Base-by-base conservation (phyloP, 2,797 vertebrate species). In the Scomberomorus guttatus region DNA sequence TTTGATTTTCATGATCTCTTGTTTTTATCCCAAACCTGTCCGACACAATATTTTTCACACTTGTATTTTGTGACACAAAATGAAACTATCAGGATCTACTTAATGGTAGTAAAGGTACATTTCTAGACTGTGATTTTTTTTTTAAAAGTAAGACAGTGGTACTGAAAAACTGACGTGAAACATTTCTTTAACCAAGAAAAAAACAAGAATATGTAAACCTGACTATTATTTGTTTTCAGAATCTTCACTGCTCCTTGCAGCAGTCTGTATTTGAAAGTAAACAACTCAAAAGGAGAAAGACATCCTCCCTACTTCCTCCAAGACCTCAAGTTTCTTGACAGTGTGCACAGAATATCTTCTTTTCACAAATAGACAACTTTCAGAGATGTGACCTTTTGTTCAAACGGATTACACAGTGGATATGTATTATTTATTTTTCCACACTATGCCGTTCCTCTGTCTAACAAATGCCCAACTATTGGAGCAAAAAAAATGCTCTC, bases 211-310 rank as follows among this genome's bases (percentile, higher is more conserved):
- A 55, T 18, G 11, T 69, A 37, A 66, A 77, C 29, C 44, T 51
- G 18, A 61, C 66, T 32, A 55, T 34, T 14, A 39, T 62, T 75
- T 20, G 22, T 69, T 65, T 61, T 37, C 68, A 65, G 66, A 66
- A 65, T 54, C 44, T 44, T 58, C 42, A 64, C 55, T 37, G 51
- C 55, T 48, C 13, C 51, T 81, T 37, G 46, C 13, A 56, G 37
- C 51, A 72, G 52, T 69, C 48, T 83, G 63, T 60, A 66, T 68
- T 52, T 55, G 24, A 74, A 75, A 72, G 84, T 83, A 81, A 89
- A 85, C 84, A 66, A 74, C 39, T 66, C 29, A 80, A 69, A 63
- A 7, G 44, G 57, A 77, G 63, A 62, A 66, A 29, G 15, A 62
- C 10, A 1, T 10, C 52, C 22, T 62, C 37, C 37, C 68, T 25